Evolutionary conservation across 2,113 vertebrate species (phyloP).

Genomic region (Zapus hudsonius): DNA sequence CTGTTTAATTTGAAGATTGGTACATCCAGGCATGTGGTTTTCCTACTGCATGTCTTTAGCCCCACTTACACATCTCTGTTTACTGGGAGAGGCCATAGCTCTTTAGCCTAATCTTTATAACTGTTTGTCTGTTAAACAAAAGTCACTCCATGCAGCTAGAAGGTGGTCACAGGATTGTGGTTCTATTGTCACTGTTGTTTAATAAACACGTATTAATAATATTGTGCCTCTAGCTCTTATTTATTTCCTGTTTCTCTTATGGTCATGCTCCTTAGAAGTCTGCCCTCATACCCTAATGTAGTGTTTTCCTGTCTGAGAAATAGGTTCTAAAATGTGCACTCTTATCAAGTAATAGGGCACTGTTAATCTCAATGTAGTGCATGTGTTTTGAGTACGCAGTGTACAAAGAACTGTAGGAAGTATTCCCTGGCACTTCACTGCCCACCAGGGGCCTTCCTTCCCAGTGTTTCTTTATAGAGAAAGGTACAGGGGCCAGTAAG

Average conservation of each 20-base stretch:
- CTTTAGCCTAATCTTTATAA: background rate
- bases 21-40: background rate
- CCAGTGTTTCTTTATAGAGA: background rate
- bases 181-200: background rate
- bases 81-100: background rate
- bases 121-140: background rate
- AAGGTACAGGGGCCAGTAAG: background rate
- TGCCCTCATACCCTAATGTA: background rate
- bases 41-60: background rate
- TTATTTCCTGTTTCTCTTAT: background rate
- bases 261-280: background rate
- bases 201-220: background rate
- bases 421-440: background rate
- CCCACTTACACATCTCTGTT: background rate
- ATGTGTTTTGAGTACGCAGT: background rate
- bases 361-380: background rate
- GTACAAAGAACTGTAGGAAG: background rate
- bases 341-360: background rate
- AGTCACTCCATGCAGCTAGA: background rate
- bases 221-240: background rate
- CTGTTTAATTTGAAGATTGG: conserved; percentile 44
- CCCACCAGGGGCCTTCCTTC: background rate
- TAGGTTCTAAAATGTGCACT: background rate
- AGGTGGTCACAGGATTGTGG: background rate
- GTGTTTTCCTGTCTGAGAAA: background rate